These are phyloP conservation scores for Anguilla japonica DNA, from an alignment of 2,113 vertebrate genomes.

Conservation along the genomic window DNA sequence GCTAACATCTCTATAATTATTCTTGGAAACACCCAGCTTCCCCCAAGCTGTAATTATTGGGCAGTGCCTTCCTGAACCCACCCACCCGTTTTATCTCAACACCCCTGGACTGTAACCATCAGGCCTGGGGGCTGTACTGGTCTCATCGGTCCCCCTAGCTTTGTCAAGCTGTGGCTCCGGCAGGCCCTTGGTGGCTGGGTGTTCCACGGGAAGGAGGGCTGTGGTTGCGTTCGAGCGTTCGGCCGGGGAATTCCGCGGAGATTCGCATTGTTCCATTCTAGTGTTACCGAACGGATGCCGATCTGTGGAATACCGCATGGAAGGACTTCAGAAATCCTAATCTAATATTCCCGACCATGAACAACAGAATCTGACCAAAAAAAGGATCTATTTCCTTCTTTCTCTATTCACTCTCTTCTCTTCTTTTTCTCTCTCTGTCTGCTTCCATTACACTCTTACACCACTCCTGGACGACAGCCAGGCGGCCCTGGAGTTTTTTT, in stretches of 20 bases:
- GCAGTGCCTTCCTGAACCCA: background rate
- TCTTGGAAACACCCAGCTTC: background rate
- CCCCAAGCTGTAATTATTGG: background rate
- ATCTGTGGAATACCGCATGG: background rate
- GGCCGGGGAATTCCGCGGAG: background rate
- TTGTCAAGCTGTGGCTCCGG: background rate
- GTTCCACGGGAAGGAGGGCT: background rate
- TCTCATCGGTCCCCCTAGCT: background rate
- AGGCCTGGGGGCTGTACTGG: background rate
- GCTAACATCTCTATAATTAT: background rate
- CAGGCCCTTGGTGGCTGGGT: background rate
- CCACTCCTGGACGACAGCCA: background rate
- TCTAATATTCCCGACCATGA: background rate
- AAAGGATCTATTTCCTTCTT: background rate
- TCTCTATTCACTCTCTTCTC: background rate
- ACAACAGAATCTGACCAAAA: constrained; percentile 1
- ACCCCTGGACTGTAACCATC: background rate
- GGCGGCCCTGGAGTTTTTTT: background rate
- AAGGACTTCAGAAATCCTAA: background rate
- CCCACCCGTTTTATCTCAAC: background rate
- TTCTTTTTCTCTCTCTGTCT: background rate
- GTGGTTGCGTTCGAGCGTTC: background rate
- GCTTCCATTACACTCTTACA: background rate
- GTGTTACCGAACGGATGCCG: background rate
- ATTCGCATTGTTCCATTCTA: background rate